These are phyloP conservation scores for Adoxophyes honmai DNA, from an alignment of 1,140 invertebrate species.

Conservation along the genomic window DNA sequence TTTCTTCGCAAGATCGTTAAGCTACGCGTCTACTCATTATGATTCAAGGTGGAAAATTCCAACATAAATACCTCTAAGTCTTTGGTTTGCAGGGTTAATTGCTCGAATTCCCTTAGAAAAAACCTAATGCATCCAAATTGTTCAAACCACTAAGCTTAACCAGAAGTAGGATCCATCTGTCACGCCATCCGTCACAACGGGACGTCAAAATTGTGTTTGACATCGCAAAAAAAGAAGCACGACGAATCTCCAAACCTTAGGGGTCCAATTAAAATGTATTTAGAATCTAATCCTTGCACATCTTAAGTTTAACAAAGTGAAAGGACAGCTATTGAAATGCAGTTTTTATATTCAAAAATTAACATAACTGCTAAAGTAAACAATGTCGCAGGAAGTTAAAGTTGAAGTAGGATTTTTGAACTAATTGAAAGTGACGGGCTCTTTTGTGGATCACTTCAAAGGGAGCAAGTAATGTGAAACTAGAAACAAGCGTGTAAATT, in stretches of 20 bases:
- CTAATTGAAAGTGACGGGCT: constrained; percentile 48
- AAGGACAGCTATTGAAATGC: constrained; percentile 13
- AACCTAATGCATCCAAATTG: constrained; percentile 8
- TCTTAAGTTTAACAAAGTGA: constrained; percentile 19
- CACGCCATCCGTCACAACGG: constrained; percentile 25
- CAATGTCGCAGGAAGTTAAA: constrained; percentile 30
- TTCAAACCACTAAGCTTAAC: constrained; percentile 18
- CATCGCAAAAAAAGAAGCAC: constrained; percentile 20
- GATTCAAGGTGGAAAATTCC: too few species aligned
- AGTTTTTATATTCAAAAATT: constrained; percentile 14
- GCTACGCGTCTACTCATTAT: too few species aligned
- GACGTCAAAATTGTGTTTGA: constrained; percentile 24
- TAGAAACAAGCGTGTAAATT: constrained; percentile 1
- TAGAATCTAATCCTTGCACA: constrained; percentile 46
- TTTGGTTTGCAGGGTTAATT: neutral
- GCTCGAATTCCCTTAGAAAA: neutral
- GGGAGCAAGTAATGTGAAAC: constrained; percentile 20
- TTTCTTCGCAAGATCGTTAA: too few species aligned
- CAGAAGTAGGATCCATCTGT: constrained; percentile 27
- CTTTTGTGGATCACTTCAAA: constrained; percentile 36
- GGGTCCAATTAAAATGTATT: constrained; percentile 61
- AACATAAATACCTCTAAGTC: too few species aligned
- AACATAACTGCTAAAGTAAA: constrained; percentile 24
- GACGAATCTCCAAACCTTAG: constrained; percentile 20
- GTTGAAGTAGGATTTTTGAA: constrained; percentile 29